phyloP scores from a whole-genome alignment of 92 coral and sea anemone species.

The Phymanthus crucifer region DNA sequence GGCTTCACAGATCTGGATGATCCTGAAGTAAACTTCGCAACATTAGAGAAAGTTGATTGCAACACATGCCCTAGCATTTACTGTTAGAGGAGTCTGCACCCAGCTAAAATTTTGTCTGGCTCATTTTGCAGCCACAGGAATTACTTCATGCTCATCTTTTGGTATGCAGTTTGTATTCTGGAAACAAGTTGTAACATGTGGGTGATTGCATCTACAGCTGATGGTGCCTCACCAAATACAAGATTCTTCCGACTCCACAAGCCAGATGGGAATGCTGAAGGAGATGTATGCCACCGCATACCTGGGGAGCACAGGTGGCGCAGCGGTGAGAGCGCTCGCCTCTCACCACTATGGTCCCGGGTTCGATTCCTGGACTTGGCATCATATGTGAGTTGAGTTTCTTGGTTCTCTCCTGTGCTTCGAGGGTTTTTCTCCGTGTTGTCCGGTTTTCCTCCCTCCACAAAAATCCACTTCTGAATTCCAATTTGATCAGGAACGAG shows the following conservation, averaged over 20 bases:
- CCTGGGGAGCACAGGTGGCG: too few species aligned
- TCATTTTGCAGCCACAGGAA: conserved; percentile 47
- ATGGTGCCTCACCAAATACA: conserved; percentile 53
- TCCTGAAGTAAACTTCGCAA: conserved; percentile 36
- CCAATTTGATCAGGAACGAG: too few species aligned
- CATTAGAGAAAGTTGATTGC: conserved; percentile 45
- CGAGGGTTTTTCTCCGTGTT: too few species aligned
- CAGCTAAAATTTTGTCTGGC: conserved; percentile 51
- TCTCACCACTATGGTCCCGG: too few species aligned
- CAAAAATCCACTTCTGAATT: too few species aligned
- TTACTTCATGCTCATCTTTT: conserved; percentile 54
- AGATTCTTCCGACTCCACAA: conserved; percentile 11
- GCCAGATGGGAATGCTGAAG: conserved; percentile 35
- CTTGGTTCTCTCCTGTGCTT: too few species aligned
- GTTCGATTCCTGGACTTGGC: too few species aligned
- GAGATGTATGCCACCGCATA: conserved; percentile 34
- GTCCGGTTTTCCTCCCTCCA: too few species aligned
- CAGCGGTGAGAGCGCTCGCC: too few species aligned
- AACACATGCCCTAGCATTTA: conserved; percentile 51
- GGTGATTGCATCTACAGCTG: conserved; percentile 48
- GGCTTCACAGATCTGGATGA: conserved; percentile 61
- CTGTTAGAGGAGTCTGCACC: conserved; percentile 58
- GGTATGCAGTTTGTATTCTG: conserved; percentile 51
- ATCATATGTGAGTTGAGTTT: too few species aligned
- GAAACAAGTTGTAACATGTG: conserved; percentile 44